A percentile compares a stretch with the other conserved stretches of the same genome.
These are phyloP conservation scores for Selenia dentaria DNA, from an alignment of 2,888 invertebrate species.

Conservation along the genomic window DNA sequence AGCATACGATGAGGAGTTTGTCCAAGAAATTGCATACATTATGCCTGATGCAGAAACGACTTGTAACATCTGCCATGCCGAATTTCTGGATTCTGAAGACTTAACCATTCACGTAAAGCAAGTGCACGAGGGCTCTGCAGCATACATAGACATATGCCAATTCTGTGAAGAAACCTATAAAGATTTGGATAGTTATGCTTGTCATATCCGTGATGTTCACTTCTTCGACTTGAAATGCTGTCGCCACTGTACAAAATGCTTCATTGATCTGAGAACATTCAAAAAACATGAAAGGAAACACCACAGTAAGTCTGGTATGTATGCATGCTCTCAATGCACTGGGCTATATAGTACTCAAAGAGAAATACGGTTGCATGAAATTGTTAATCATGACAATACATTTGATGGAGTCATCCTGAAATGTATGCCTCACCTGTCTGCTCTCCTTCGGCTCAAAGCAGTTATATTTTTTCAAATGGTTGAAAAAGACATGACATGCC, in stretches of 20 bases:
- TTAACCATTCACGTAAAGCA: slow-evolving; percentile 54
- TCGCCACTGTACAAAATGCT: slow-evolving; percentile 52
- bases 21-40: slow-evolving; percentile 16
- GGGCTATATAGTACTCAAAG: slow-evolving; percentile 33
- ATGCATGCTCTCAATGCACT: slow-evolving; percentile 58
- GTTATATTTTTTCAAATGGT: slow-evolving; percentile 5
- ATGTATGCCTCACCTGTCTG: slow-evolving; percentile 48
- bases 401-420: slow-evolving; percentile 50
- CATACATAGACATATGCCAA: slow-evolving; percentile 39
- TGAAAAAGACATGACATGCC: slow-evolving; percentile 36
- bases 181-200: slow-evolving; percentile 46
- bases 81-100: slow-evolving; percentile 67
- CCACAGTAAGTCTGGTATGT: slow-evolving; percentile 20
- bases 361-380: slow-evolving; percentile 45
- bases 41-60: slow-evolving; percentile 42
- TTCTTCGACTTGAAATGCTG: slow-evolving; percentile 48
- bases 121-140: slow-evolving; percentile 42
- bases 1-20: background rate
- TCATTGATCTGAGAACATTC: slow-evolving; percentile 31
- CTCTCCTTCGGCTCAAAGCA: slow-evolving; percentile 52
- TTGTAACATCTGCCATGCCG: slow-evolving; percentile 56
- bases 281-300: slow-evolving; percentile 55
- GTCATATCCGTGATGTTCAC: slow-evolving; percentile 58
- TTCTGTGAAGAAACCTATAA: slow-evolving; percentile 48
- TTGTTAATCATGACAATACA: slow-evolving; percentile 37